A percentile compares a stretch with the other conserved stretches of the same genome.
Conservation (phyloP, 2,113 vertebrate species). For the Barbus barbus region DNA sequence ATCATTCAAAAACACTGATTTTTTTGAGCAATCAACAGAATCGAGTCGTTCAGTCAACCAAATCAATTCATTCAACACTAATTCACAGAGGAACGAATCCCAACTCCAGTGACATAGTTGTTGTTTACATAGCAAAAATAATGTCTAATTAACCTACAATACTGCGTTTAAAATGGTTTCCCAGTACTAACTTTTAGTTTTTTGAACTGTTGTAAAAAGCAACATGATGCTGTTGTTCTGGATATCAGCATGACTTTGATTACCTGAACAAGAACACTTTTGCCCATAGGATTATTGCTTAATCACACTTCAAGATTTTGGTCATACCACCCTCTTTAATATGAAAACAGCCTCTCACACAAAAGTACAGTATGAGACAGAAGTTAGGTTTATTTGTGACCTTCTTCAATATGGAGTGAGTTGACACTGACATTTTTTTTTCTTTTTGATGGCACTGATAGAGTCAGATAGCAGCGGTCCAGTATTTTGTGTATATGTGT, state of each 20-base stretch:
- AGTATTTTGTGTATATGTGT: conserved; percentile 12
- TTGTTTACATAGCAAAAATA: neutral
- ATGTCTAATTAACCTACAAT: neutral
- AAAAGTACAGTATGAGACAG: neutral
- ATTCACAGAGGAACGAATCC: too few species aligned
- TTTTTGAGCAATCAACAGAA: too few species aligned
- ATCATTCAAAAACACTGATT: neutral
- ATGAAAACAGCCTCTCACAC: neutral
- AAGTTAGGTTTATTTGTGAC: conserved; percentile 11
- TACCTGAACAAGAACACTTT: neutral
- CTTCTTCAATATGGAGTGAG: conserved; percentile 4
- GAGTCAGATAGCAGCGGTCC: conserved; percentile 44
- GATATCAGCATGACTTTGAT: neutral
- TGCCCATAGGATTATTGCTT: neutral
- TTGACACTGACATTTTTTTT: too few species aligned
- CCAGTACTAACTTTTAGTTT: neutral
- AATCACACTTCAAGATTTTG: neutral
- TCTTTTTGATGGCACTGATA: conserved; percentile 48
- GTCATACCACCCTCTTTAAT: neutral
- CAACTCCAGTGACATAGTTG: too few species aligned
- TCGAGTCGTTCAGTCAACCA: too few species aligned
- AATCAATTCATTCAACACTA: too few species aligned
- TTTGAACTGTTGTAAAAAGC: neutral
- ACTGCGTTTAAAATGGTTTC: neutral
- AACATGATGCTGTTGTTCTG: neutral